Evolutionary conservation across 2,888 invertebrate genomes (phyloP), one percentile per base, ranked within the genome.

Genomic region (Parnassius smintheus): DNA sequence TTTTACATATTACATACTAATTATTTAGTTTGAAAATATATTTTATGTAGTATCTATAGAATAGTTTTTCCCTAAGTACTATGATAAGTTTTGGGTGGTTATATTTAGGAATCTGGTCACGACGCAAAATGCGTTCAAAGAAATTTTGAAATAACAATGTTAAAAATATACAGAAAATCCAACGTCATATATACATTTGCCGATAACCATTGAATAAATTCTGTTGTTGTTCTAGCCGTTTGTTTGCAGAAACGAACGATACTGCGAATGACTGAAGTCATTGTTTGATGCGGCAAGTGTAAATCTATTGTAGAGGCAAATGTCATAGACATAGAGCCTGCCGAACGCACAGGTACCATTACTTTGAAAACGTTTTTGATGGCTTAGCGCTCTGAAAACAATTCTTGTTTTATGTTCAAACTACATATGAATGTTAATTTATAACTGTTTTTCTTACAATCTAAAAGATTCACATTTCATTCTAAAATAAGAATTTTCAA

Each of bases 231-330:
- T 45, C 44, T 45, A 35, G 18, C 41, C 53, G 53, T 58, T 68
- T 74, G 72, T 75, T 73, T 74, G 68, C 68, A 65, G 65, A 70
- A 59, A 66, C 68, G 65, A 68, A 68, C 72, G 72, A 75, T 75
- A 71, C 71, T 70, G 69, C 76, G 73, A 77, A 73, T 72, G 75
- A 74, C 71, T 74, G 70, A 67, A 69, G 68, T 68, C 71, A 74
- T 74, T 75, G 75, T 77, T 70, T 71, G 70, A 67, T 65, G 68
- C 67, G 66, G 67, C 57, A 65, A 66, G 59, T 64, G 68, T 67
- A 65, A 67, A 68, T 71, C 71, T 65, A 75, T 74, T 77, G 74
- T 75, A 66, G 64, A 59, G 61, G 44, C 55, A 62, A 65, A 67
- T 65, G 63, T 66, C 66, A 66, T 64, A 64, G 35, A 63, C 66